Conservation (phyloP, 2,797 vertebrate genomes). For the Hemitrygon akajei region DNA sequence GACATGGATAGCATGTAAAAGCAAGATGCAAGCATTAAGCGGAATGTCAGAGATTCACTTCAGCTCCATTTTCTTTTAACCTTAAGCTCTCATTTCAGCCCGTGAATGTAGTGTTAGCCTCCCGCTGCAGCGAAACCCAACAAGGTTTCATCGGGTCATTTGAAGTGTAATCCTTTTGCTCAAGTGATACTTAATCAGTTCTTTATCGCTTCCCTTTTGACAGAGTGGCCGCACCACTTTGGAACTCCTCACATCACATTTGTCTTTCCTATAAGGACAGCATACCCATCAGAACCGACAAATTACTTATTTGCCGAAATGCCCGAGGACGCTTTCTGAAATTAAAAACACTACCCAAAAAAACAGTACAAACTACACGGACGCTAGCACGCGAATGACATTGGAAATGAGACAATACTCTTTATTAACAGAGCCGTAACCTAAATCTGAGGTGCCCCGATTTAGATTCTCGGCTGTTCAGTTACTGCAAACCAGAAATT, state of each 20-base stretch:
- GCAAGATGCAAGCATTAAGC: too few species aligned
- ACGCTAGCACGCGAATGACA: neutral
- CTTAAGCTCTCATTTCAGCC: too few species aligned
- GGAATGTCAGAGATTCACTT: too few species aligned
- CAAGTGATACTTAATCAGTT: neutral
- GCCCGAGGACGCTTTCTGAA: neutral
- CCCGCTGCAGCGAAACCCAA: too few species aligned
- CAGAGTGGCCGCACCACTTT: neutral
- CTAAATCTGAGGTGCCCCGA: too few species aligned
- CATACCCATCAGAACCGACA: neutral
- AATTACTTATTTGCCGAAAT: neutral
- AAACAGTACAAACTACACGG: neutral
- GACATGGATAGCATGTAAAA: too few species aligned
- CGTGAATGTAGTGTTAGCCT: too few species aligned
- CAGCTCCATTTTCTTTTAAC: too few species aligned
- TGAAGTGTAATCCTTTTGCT: neutral
- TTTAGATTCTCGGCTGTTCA: too few species aligned
- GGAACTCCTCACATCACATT: neutral
- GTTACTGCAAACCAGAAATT: conserved; percentile 60
- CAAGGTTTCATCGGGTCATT: too few species aligned
- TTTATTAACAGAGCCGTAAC: neutral
- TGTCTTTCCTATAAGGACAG: neutral
- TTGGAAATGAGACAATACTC: neutral
- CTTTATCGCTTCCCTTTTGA: neutral
- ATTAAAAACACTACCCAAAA: neutral